phyloP scores from a whole-genome alignment of 2,113 vertebrate genomes.

The Entelurus aequoreus region DNA sequence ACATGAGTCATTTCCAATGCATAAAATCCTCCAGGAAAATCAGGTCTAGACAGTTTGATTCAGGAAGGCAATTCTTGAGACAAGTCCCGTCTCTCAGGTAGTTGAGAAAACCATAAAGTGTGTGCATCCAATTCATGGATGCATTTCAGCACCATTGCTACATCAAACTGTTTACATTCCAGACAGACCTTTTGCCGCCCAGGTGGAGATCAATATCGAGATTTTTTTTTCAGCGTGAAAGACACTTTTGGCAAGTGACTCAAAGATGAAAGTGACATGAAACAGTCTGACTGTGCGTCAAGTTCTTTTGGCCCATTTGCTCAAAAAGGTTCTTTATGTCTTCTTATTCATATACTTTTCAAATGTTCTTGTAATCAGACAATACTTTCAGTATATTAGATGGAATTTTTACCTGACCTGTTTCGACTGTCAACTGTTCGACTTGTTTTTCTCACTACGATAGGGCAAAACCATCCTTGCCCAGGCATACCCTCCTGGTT shows the following conservation, averaged over 20 bases:
- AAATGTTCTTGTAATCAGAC: too few relatives aligned
- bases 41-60: conserved; percentile 26
- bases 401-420: too few relatives aligned
- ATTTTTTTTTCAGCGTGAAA: conserved; percentile 5
- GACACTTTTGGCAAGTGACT: neutral
- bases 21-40: conserved; percentile 10
- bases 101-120: conserved; percentile 39
- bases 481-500: too few relatives aligned
- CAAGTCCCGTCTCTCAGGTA: conserved; percentile 32
- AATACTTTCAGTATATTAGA: too few relatives aligned
- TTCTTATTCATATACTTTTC: too few relatives aligned
- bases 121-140: conserved; percentile 9
- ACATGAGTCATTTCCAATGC: conserved; percentile 5
- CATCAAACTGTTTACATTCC: conserved; percentile 23
- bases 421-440: too few relatives aligned
- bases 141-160: conserved; percentile 17
- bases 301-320: too few relatives aligned
- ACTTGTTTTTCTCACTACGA: too few relatives aligned
- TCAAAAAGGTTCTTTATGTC: too few relatives aligned
- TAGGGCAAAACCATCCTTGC: too few relatives aligned
- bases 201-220: neutral
- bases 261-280: neutral
- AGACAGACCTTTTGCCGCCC: conserved; percentile 19
- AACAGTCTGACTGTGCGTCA: neutral
- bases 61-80: conserved; percentile 22